These are phyloP conservation scores for Falcunculus frontatus DNA, from an alignment of 2,113 vertebrate genomes.

Conservation along the genomic window DNA sequence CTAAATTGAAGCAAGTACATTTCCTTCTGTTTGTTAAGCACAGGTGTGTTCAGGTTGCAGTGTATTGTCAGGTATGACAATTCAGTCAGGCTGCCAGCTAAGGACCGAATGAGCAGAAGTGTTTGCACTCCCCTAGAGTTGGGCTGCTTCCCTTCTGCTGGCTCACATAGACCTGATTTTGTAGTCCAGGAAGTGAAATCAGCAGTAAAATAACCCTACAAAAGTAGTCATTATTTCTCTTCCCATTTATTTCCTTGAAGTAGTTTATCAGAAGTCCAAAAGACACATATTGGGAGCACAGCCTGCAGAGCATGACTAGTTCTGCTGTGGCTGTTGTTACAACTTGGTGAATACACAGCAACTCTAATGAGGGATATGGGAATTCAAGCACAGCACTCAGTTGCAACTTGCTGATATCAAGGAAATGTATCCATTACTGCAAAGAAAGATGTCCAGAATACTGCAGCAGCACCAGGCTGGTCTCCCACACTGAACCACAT, in stretches of 20 bases:
- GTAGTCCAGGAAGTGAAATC: background rate
- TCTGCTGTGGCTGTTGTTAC: background rate
- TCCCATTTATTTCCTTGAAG: background rate
- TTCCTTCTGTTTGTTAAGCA: background rate
- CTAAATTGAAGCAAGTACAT: background rate
- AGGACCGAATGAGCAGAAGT: background rate
- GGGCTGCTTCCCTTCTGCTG: background rate
- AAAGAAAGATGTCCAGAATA: background rate
- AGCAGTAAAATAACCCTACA: background rate
- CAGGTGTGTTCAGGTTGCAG: background rate
- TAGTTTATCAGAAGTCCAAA: background rate
- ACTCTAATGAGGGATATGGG: background rate
- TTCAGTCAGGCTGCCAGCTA: background rate
- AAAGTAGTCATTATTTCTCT: background rate
- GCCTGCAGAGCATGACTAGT: background rate
- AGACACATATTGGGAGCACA: background rate
- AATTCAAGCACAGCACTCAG: background rate
- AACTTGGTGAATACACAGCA: background rate
- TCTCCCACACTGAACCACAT: background rate
- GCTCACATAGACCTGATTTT: background rate
- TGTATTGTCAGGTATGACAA: background rate
- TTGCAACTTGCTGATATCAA: background rate
- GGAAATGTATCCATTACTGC: background rate
- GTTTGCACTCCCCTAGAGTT: background rate
- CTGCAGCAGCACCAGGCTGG: background rate